Conservation (phyloP, 2,797 vertebrate genomes). For the Uromys caudimaculatus region DNA sequence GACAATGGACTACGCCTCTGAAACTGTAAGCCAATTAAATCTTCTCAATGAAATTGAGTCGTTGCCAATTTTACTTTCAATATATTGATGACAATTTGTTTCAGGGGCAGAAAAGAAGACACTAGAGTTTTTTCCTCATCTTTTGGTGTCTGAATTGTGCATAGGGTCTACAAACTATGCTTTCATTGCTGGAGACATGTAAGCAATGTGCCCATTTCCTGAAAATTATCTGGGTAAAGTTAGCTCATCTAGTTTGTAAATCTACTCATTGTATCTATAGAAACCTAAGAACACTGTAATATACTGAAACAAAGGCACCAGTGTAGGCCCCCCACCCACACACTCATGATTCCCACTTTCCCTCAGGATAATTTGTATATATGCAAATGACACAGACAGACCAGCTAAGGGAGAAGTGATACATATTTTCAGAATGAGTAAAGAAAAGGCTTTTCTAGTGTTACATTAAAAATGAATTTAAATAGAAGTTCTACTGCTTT, state of each 20-base stretch:
- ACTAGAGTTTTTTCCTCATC: background rate
- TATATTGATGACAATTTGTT: background rate
- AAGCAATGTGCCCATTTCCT: background rate
- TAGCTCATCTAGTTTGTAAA: background rate
- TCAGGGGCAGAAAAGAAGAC: background rate
- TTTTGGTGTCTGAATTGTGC: background rate
- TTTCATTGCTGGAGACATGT: background rate
- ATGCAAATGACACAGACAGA: background rate
- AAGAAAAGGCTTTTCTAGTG: background rate
- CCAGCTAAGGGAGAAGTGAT: background rate
- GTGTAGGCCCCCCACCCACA: background rate
- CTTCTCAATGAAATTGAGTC: constrained; percentile 33
- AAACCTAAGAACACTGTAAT: background rate
- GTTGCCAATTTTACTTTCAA: constrained; percentile 6
- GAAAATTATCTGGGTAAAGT: constrained; percentile 24
- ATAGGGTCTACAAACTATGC: background rate
- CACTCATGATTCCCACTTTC: background rate
- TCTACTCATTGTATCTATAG: background rate
- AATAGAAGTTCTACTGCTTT: background rate
- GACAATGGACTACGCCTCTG: too few species aligned
- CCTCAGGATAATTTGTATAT: background rate
- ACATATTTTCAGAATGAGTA: background rate
- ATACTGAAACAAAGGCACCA: background rate
- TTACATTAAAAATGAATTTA: background rate
- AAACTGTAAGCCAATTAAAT: background rate